phyloP scores from a whole-genome alignment of 2,888 invertebrate species.

The Cerceris ruficornis region DNA sequence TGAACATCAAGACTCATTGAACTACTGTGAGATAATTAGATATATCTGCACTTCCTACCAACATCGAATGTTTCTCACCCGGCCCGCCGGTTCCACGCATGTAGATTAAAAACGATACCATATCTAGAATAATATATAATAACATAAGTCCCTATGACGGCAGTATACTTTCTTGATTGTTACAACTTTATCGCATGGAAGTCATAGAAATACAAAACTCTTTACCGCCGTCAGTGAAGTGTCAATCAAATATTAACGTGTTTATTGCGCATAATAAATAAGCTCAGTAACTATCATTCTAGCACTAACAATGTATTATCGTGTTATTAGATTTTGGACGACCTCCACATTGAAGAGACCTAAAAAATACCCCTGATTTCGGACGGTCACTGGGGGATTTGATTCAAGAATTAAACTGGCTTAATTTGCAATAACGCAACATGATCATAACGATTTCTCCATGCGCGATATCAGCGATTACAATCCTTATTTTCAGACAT shows the following conservation, averaged over 20 bases:
- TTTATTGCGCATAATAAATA: constrained; percentile 56
- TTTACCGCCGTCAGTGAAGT: constrained; percentile 33
- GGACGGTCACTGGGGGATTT: constrained; percentile 45
- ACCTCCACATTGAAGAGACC: constrained; percentile 9
- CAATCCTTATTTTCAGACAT: constrained; percentile 9
- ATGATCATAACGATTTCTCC: constrained; percentile 28
- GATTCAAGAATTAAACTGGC: constrained; percentile 27
- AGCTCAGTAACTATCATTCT: constrained; percentile 40
- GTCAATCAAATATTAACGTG: constrained; percentile 32
- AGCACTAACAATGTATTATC: constrained; percentile 14
- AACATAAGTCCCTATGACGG: constrained; percentile 44
- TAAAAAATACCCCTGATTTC: constrained; percentile 37
- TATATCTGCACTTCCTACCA: constrained; percentile 45
- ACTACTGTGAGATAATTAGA: constrained; percentile 48
- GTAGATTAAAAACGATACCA: constrained; percentile 57
- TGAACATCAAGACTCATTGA: constrained; percentile 42
- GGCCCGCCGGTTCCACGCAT: constrained; percentile 68
- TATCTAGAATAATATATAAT: constrained; percentile 56
- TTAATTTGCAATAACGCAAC: constrained; percentile 21
- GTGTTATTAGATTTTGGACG: constrained; percentile 23
- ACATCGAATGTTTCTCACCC: constrained; percentile 61
- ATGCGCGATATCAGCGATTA: constrained; percentile 42
- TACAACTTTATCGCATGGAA: constrained; percentile 49
- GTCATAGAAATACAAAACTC: constrained; percentile 48
- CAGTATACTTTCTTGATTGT: constrained; percentile 43